Base-by-base conservation (phyloP, 2,113 vertebrate genomes). In the Pungitius pungitius region DNA sequence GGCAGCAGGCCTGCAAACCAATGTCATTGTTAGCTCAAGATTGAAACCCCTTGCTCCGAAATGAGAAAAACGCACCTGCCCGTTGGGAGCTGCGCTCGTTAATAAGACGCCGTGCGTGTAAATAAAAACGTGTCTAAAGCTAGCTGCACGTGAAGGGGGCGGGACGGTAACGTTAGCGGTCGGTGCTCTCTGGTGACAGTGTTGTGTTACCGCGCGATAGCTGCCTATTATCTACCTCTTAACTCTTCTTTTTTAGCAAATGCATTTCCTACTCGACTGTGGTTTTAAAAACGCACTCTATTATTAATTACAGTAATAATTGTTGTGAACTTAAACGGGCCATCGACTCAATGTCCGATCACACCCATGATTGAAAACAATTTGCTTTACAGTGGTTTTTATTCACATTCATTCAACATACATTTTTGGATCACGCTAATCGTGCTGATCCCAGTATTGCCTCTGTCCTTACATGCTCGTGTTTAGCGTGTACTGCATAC, bases 141-240 rank as follows among this genome's bases (percentile, higher is more conserved):
- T 82, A 64, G 70, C 74, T 75, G 82, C 85, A 91, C 87, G 90
- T 77, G 87, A 91, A 79, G 92, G 93, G 92, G 92, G 92, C 90
- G 91, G 93, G 88, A 87, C 91, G 82, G 51, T 26, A 24, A 6
- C 49, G 49, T 6, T 52, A 54, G 51, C 51, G 13, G 51, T 54
- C 22, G 10, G 82, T 14, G 54, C 26, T 70, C 77, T 62, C 26
- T 67, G 43, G 52, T 62, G 35, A 72, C 43, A 47, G 4, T 69
- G 27, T 79, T 64, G 5, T 75, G 59, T 75, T 85, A 62, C 57
- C 3, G 7, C 8, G 12, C 8, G 27, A 40, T n/a, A 43, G 1
- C 33, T 26, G 8, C 22, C 15, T 14, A 12, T 55, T 49, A 30
- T 9, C 13, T n/a, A 8, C 9, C 1, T 27, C 0, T n/a, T n/a